Evolutionary conservation across 1,140 invertebrate genomes (phyloP).

Genomic region (Dendroctonus ponderosae): DNA sequence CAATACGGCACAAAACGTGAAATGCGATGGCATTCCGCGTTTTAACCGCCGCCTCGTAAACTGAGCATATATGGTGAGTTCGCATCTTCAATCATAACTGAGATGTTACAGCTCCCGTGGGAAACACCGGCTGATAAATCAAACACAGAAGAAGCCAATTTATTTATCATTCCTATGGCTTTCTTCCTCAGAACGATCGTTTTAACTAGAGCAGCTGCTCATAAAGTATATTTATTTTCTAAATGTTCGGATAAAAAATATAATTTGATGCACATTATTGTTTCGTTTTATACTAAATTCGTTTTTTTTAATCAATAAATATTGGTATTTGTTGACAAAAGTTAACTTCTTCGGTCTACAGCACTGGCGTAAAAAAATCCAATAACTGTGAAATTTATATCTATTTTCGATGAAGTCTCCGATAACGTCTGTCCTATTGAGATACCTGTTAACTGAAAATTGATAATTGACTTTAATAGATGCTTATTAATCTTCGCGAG

Average conservation of each 20-base stretch:
- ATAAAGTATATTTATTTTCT: not conserved
- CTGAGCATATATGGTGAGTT: conserved; percentile 28
- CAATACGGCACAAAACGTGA: conserved; percentile 30
- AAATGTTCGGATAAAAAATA: too few species aligned
- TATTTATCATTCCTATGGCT: not conserved
- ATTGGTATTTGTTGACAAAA: not conserved
- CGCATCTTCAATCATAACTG: conserved; percentile 35
- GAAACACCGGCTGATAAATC: conserved; percentile 33
- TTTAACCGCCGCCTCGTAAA: conserved; percentile 28
- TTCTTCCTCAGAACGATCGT: not conserved
- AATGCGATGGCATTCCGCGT: conserved; percentile 26
- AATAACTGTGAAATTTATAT: too few species aligned
- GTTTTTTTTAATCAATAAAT: not conserved
- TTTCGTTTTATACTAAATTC: not conserved
- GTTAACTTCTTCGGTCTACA: too few species aligned
- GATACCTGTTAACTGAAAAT: too few species aligned
- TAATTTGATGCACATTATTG: not conserved
- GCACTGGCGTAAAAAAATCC: too few species aligned
- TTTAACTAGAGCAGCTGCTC: not conserved
- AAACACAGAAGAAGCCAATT: conserved; percentile 12
- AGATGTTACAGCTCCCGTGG: conserved; percentile 35
- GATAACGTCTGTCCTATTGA: too few species aligned
- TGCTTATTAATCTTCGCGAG: not conserved
- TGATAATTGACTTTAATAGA: not conserved
- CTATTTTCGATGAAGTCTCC: too few species aligned